Evolutionary conservation across 92 coral and sea anemone species (phyloP).

Genomic region (Chrysogorgia sp.): DNA sequence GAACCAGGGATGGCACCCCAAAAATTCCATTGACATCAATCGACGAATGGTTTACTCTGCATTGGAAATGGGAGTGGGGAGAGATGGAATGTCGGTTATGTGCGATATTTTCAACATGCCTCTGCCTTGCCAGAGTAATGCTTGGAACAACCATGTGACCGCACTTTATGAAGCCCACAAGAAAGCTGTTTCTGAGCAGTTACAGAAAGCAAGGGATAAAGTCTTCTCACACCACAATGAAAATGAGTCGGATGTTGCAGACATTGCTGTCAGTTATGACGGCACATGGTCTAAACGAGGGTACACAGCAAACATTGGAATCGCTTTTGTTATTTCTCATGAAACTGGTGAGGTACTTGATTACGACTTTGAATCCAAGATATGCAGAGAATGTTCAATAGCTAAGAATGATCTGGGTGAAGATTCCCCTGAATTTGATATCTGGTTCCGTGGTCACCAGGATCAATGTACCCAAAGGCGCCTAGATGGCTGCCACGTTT

Average conservation of each 20-base stretch:
- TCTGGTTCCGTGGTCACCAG: slow-evolving; percentile 6
- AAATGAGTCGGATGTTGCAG: slow-evolving; percentile 20
- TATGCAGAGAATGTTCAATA: slow-evolving; percentile 9
- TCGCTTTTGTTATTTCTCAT: slow-evolving; percentile 22
- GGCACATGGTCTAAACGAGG: slow-evolving; percentile 45
- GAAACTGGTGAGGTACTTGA: slow-evolving; percentile 48
- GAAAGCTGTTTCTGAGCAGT: slow-evolving; percentile 28
- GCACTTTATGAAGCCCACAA: slow-evolving; percentile 49
- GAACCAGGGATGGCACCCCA: slow-evolving; percentile 18
- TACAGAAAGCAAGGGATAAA: slow-evolving; percentile 29
- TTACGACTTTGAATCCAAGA: slow-evolving; percentile 31
- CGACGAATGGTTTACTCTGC: slow-evolving; percentile 48
- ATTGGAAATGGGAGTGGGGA: no score
- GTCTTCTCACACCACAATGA: slow-evolving; percentile 11
- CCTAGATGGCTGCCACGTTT: no score
- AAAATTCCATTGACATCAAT: slow-evolving; percentile 27
- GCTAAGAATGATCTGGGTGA: slow-evolving; percentile 26
- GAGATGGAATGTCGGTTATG: slow-evolving; percentile 39
- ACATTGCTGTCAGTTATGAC: slow-evolving; percentile 38
- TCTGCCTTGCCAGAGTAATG: slow-evolving; percentile 26
- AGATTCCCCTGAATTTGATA: slow-evolving; percentile 22
- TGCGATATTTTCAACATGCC: slow-evolving; percentile 63
- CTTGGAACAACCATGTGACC: slow-evolving; percentile 44
- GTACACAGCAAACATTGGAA: slow-evolving; percentile 26
- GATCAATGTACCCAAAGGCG: slow-evolving; percentile 16